Base-by-base conservation (phyloP, 30 jellyfish, hydroid and myxozoan species). In the Pelagia noctiluca region DNA sequence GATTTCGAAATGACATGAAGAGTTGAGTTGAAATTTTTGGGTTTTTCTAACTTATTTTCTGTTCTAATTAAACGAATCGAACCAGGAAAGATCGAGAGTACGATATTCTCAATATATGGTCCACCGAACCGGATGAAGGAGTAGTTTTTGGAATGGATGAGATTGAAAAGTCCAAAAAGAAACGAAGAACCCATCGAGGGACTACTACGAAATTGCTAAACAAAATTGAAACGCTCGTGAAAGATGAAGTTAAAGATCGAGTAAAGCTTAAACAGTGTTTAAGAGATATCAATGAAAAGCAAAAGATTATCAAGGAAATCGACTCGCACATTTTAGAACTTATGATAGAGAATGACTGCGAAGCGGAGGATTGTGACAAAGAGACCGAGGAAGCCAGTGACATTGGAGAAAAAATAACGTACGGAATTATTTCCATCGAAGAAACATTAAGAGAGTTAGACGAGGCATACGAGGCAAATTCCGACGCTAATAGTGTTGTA, bases 81-180 rank as follows among this genome's bases (percentile, higher is more conserved):
- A n/a, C n/a, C n/a, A n/a, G n/a, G n/a, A n/a, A n/a, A n/a, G n/a
- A n/a, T n/a, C n/a, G n/a, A n/a, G n/a, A n/a, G n/a, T n/a, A n/a
- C n/a, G n/a, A n/a, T n/a, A n/a, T n/a, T n/a, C n/a, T n/a, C n/a
- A n/a, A n/a, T n/a, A n/a, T n/a, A n/a, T n/a, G n/a, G n/a, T 71
- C 83, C 83, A 71, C 83, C 83, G 83, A 71, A 70, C 83, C 83
- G 69, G 69, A 71, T 71, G 29, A 19, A 11, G 18, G 35, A n/a
- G n/a, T n/a, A n/a, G 28, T 5, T 12, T 25, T 13, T 38, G 22
- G 21, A 48, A 48, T 24, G 65, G 83, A 71, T 7, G 32, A 50
- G 10, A 2, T 74, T 50, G 75, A 74, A 75, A 74, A 49, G 38
- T 54, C 53, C 7, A 74, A 50, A 62, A 74, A 50, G 74, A 74